These are phyloP conservation scores for Pyralis farinalis DNA, from an alignment of 2,888 invertebrate species.

Conservation along the genomic window DNA sequence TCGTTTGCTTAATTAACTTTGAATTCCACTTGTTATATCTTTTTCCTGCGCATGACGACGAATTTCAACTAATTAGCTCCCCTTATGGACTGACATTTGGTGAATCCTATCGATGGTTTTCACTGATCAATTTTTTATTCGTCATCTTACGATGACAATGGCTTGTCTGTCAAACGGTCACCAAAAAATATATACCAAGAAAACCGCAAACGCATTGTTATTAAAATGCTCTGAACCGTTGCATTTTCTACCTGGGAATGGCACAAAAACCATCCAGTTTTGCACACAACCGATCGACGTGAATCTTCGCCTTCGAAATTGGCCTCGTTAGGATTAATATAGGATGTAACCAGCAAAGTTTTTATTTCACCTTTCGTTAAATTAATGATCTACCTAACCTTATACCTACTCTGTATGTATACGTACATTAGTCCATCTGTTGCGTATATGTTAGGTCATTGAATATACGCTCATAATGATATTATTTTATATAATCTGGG, in stretches of 20 bases:
- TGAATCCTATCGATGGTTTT: slow-evolving; percentile 55
- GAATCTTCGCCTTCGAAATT: slow-evolving; percentile 62
- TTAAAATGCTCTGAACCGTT: slow-evolving; percentile 73
- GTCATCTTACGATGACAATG: slow-evolving; percentile 76
- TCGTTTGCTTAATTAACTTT: slow-evolving; percentile 17
- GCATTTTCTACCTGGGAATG: slow-evolving; percentile 70
- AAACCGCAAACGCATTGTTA: slow-evolving; percentile 77
- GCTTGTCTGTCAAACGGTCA: slow-evolving; percentile 72
- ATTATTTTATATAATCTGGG: too few species aligned
- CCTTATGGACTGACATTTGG: slow-evolving; percentile 47
- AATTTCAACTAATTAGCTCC: slow-evolving; percentile 49
- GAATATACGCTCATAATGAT: too few species aligned
- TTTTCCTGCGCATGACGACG: slow-evolving; percentile 1
- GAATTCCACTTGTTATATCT: slow-evolving; percentile 10
- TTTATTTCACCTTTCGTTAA: slow-evolving; percentile 39
- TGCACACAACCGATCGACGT: slow-evolving; percentile 64
- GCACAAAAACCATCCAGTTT: slow-evolving; percentile 67
- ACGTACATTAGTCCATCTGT: too few species aligned
- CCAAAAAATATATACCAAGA: slow-evolving; percentile 69
- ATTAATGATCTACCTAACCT: slow-evolving; percentile 9
- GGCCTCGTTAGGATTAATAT: slow-evolving; percentile 72
- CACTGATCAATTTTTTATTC: slow-evolving; percentile 71
- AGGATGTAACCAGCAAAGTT: slow-evolving; percentile 57
- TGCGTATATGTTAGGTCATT: too few species aligned
- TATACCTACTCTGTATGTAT: too few species aligned